Base-by-base conservation (phyloP, 2,888 invertebrate species). In the Eueremaeus valkanovi region DNA sequence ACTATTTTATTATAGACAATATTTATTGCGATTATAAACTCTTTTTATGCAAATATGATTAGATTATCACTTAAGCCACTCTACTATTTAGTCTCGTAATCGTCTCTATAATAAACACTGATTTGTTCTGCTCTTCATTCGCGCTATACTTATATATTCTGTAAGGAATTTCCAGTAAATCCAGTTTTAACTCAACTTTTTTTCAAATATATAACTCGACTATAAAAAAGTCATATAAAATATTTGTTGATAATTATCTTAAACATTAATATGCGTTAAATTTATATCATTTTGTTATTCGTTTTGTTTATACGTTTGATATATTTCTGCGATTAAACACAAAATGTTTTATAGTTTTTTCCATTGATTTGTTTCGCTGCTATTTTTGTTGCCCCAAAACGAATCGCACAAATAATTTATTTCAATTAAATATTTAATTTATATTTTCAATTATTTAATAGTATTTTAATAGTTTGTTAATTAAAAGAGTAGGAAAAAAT, bases 21-120 rank as follows among this genome's bases (percentile, higher is more conserved):
- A 63, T 63, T 63, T 63, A 63, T 63, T 63, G 36, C 36, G 33
- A 63, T 63, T 63, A 63, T 63, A 63, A 63, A 13, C 33, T 33
- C 8, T 63, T 55, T 55, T 27, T 18, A 33, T n/a, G 33, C 31
- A 63, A 63, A 31, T 16, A 33, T 63, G 63, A 63, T 63, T 63
- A 63, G 63, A 63, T 63, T 63, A 63, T 24, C 11, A 63, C 33
- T 63, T 33, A 63, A 63, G 63, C 31, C 63, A 63, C 63, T 63
- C 33, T 36, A 16, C n/a, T n/a, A 63, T 55, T 45, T n/a, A n/a
- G n/a, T n/a, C n/a, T 18, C 42, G 18, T 45, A 45, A 55, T 55
- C 55, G 21, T n/a, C n/a, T 55, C 27, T 55, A n/a, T 55, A 55
- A 55, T 55, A 24, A 21, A 45, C 42, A 16, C 16, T 45, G 16